Base-by-base conservation (phyloP, 2,797 vertebrate genomes). In the Sebastes minor region DNA sequence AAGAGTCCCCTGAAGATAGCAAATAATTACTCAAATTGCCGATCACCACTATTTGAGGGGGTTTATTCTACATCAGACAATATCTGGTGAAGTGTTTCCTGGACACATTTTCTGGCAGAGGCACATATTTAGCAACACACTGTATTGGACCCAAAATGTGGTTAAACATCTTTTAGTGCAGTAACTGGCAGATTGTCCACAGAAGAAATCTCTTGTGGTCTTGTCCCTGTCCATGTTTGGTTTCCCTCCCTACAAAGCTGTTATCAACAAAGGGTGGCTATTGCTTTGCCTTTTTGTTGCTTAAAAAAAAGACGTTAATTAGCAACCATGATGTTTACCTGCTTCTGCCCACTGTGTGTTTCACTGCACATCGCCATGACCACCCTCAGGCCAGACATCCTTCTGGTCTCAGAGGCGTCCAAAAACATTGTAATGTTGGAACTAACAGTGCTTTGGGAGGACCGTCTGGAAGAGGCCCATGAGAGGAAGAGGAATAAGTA, bases 51-150 rank as follows among this genome's bases (percentile, higher is more conserved):
- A 32, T 42, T 23, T 52, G 35, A 67, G 30, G 53, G 4, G 28
- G 20, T 53, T 22, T 27, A 18, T 49, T 78, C 16, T 57, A 72
- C 56, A 69, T 72, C 52, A 76, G n/a, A 71, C 35, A 23, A 30
- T 70, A 61, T 76, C 27, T 46, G 53, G 42, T 63, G 32, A 60
- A 73, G 63, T 8, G 2, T 49, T 55, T 71, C 53, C 20, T 63
- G 52, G 14, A 42, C 49, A 71, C 25, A 55, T 42, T 86, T 71
- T 62, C 71, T 72, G 52, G 60, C 25, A 62, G 60, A 74, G 9
- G 42, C 27, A 27, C 22, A 25, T 18, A 27, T 69, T 69, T 7
- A 65, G 42, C 8, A 56, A 60, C 69, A 56, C 49, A 25, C 22
- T 55, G n/a, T 68, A 46, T 38, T 80, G 42, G 59, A 75, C 18